Base-by-base conservation (phyloP, 2,888 invertebrate genomes). In the Girardia tigrina region DNA sequence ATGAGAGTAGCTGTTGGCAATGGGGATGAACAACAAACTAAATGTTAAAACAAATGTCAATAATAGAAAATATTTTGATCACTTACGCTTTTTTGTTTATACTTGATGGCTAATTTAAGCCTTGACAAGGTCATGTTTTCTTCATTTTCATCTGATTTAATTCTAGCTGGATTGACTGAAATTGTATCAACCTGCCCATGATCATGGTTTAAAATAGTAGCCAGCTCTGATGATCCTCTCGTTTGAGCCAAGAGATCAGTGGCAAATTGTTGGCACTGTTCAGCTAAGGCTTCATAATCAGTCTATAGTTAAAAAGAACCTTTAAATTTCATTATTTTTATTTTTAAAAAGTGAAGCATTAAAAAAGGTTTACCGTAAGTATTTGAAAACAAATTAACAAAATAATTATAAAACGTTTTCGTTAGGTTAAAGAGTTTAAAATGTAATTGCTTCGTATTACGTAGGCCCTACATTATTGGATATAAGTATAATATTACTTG, bases 1-100 rank as follows among this genome's bases (percentile, higher is more conserved):
- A 91, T 42, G 93, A 93, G 80, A 94, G 86, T 77, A 94, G 87
- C 85, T 94, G 94, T 84, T 94, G 94, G 79, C 94, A 94, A 86
- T 93, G 94, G 0, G 94, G 91, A 85, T 94, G 94, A 36, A 94
- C 91, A 79, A 94, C 94, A 86, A 94, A 94, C 93, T 94, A 86
- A 26, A 70, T 42, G n/a, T n/a, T 8, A 74, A 4, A 20, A 71
- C n/a, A 28, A 8, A 56, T 56, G 4, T 8, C 4, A 12, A 20
- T 56, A 8, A 12, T 20, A 8, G 4, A 56, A 6, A 12, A 20
- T 42, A 14, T 36, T 36, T 16, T 27, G 29, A 79, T 76, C 26
- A 77, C 84, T 83, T 82, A 94, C 95, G 90, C 92, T 94, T 86
- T 97, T 97, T 85, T 97, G 97, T 71, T 95, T 88, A 80, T 94